These are phyloP conservation scores for Metopia argyrocephala DNA, from an alignment of 2,888 invertebrate species.

Conservation along the genomic window DNA sequence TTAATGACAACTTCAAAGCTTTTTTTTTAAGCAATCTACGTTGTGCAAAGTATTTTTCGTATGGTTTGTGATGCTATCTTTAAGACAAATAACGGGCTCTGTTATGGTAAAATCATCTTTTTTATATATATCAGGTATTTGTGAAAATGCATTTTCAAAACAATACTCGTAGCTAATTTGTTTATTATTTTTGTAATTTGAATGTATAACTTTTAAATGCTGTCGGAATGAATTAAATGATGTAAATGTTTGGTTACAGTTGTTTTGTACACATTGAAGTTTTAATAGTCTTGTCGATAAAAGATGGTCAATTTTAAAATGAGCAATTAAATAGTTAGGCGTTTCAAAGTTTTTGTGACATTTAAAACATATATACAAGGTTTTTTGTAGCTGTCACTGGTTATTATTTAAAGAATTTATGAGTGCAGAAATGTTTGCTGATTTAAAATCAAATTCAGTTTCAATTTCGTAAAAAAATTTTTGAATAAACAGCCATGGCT, in stretches of 20 bases:
- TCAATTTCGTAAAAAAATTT: conserved; percentile 33
- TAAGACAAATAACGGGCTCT: too few species aligned
- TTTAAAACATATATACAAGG: background rate
- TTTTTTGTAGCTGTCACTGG: background rate
- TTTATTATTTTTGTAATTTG: conserved; percentile 1
- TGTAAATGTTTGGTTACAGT: conserved; percentile 27
- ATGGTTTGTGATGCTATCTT: too few species aligned
- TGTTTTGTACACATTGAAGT: conserved; percentile 24
- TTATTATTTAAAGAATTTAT: conserved; percentile 15
- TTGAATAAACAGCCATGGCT: conserved; percentile 39
- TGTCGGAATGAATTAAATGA: conserved; percentile 5
- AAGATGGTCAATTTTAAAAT: conserved; percentile 21
- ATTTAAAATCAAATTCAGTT: conserved; percentile 38
- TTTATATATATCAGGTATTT: too few species aligned
- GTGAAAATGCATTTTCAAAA: too few species aligned
- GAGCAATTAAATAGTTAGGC: background rate
- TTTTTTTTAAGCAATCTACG: conserved; percentile 24
- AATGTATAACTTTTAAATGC: too few species aligned
- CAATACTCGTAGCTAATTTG: too few species aligned
- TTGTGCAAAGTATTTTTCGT: too few species aligned
- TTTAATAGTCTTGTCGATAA: conserved; percentile 33
- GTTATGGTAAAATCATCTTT: too few species aligned
- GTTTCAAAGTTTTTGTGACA: background rate
- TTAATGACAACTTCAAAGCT: conserved; percentile 10
- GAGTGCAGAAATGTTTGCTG: conserved; percentile 22